A percentile compares a stretch with the other conserved stretches of the same genome.
Evolutionary conservation across 2,888 invertebrate species (phyloP).

Genomic region (Cynaeus angustus): DNA sequence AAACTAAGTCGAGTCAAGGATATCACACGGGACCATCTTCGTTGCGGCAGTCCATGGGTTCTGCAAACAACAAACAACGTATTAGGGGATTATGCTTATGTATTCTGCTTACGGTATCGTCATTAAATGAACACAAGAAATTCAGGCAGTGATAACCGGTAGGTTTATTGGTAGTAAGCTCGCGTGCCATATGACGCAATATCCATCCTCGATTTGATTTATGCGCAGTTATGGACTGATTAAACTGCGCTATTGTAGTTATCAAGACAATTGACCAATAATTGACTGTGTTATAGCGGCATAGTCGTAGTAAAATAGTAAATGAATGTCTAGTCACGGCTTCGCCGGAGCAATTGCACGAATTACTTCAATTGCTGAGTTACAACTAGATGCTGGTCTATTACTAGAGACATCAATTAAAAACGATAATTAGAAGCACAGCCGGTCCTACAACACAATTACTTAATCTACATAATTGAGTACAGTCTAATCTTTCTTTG

Average conservation of each 20-base stretch:
- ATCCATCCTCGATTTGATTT: conserved; percentile 23
- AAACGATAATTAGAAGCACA: conserved; percentile 10
- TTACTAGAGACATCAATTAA: conserved; percentile 34
- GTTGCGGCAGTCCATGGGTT: conserved; percentile 53
- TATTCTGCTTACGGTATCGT: conserved; percentile 56
- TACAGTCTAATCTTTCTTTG: no score
- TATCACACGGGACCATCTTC: conserved; percentile 53
- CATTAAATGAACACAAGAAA: conserved; percentile 4
- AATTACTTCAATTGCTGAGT: conserved; percentile 51
- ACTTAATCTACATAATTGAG: neutral
- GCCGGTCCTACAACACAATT: neutral
- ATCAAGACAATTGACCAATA: conserved; percentile 45
- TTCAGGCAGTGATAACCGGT: no score
- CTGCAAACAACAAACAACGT: conserved; percentile 55
- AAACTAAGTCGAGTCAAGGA: conserved; percentile 46
- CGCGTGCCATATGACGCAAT: conserved; percentile 21
- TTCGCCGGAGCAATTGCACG: conserved; percentile 52
- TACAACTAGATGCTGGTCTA: conserved; percentile 39
- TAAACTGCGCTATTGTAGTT: conserved; percentile 33
- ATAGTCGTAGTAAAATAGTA: conserved; percentile 43
- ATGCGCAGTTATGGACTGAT: conserved; percentile 39
- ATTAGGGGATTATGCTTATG: conserved; percentile 41
- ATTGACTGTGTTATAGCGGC: conserved; percentile 21
- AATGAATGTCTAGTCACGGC: conserved; percentile 47
- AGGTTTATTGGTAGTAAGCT: neutral